Percentiles rank a stretch among this genome's conserved stretches.
These are phyloP conservation scores for Rhea pennata DNA, from an alignment of 2,113 vertebrate species.

Conservation along the genomic window DNA sequence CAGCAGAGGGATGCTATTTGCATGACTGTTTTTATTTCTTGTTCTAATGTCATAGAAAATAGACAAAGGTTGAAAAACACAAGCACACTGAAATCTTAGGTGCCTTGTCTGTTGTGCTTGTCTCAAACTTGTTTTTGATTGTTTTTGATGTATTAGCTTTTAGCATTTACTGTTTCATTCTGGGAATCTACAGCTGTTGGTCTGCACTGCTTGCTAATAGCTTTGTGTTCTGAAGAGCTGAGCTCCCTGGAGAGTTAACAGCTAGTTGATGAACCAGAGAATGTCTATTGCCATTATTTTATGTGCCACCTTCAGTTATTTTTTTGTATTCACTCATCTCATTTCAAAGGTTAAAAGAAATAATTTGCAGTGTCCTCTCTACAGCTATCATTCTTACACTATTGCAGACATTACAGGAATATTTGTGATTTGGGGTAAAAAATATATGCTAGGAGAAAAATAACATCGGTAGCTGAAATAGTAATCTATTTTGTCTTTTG, in stretches of 20 bases:
- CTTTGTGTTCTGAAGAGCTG: background rate
- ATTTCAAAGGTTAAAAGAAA: background rate
- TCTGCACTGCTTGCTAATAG: background rate
- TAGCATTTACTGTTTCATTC: background rate
- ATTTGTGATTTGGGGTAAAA: background rate
- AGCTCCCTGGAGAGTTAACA: background rate
- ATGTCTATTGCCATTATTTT: background rate
- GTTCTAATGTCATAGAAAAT: background rate
- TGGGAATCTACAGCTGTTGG: background rate
- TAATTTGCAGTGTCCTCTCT: background rate
- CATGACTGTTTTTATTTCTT: background rate
- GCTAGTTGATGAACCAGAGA: background rate
- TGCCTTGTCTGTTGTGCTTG: background rate
- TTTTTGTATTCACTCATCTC: background rate
- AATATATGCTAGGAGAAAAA: background rate
- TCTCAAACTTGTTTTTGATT: background rate
- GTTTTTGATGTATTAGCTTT: background rate
- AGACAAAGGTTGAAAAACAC: background rate
- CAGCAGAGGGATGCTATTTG: background rate
- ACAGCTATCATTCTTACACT: background rate
- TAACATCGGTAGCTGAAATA: background rate
- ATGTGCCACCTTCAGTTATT: background rate
- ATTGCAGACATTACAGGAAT: background rate
- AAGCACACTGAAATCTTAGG: background rate
- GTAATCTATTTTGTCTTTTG: background rate